Base-by-base conservation (phyloP, 1,140 invertebrate species). In the Calephelis nemesis region DNA sequence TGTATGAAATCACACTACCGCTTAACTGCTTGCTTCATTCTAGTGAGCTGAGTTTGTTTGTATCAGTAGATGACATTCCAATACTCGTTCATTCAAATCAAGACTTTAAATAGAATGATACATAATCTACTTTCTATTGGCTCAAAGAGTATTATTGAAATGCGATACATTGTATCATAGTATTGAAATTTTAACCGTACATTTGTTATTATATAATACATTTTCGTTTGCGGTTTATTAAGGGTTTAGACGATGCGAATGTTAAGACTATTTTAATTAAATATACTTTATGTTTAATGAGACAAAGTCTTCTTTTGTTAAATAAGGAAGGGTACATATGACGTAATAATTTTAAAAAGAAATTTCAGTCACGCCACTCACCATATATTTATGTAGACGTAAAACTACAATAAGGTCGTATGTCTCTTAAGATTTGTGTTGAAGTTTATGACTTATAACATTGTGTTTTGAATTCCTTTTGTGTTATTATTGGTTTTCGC, bases 291-390 rank as follows among this genome's bases (percentile, higher is more conserved):
- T 75, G 63, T 54, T 62, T 66, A 63, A 76, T 63, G 64, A 39
- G 52, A 65, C 72, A 87, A 65, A 78, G 84, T 84, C 66, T 74
- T 72, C 71, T 82, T 85, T 86, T 48, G 72, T 69, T 72, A 69
- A 68, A 75, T 72, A 63, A 12, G 12, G 39, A 45, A 67, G 66
- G 50, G 71, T 74, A 67, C 65, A 74, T 84, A 73, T 82, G 79
- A 79, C 72, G 72, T 83, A 84, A 83, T 74, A 71, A 30, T 72
- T 77, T 60, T 71, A 63, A 71, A 76, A 81, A 81, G 75, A 83
- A 67, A 67, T 78, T 81, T 81, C 75, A 85, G 81, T 87, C 84
- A 85, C 82, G 84, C 83, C 83, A 86, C 79, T 83, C 67, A 77
- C 74, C 73, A 81, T 81, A 81, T 70, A 69, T 69, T 68, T 60